Evolutionary conservation across 2,797 vertebrate genomes (phyloP), one percentile per base, ranked within the genome.

Genomic region (Botia almorhae): DNA sequence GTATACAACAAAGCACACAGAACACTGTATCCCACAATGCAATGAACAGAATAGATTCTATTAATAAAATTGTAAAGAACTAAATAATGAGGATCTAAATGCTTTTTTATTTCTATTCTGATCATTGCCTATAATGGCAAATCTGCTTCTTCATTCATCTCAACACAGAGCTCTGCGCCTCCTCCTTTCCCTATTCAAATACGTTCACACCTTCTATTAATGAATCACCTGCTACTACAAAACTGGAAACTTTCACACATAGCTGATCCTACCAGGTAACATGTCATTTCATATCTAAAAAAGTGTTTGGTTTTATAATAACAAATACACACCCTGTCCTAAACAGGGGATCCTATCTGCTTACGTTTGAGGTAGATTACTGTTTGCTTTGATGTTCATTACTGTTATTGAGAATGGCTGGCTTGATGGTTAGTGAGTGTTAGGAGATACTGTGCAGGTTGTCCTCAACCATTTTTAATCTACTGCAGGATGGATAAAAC

Each of bases 171-270:
- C 55, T 55, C 17, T 10, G 43, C 11, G 16, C 72, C 43, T 76
- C 53, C 39, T 74, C 61, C 21, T 55, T 39, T 73, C 50, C 46
- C 33, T 76, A 12, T 23, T 51, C 50, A 56, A 56, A 67, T 23
- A 69, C 21, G 13, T 43, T 29, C 69, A 68, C 64, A 74, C 4
- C 23, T 33, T 50, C 48, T 26, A 12, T 17, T 17, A 65, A 33
- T 53, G 33, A 85, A 67, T 77, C 58, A 61, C 13, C 48, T 55
- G 55, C 23, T 73, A 43, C 72, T 46, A 74, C 53, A 6, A 48
- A 48, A 23, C 19, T 10, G 56, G 11, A 64, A 43, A 72, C 11
- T 77, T 65, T 48, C 3, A 74, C 36, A 61, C 33, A 46, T 46
- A 46, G 21, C 23, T 51, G 67, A 51, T 43, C 21, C 51, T 50